Evolutionary conservation across 2,113 vertebrate species (phyloP).

Genomic region (Epinephelus lanceolatus): DNA sequence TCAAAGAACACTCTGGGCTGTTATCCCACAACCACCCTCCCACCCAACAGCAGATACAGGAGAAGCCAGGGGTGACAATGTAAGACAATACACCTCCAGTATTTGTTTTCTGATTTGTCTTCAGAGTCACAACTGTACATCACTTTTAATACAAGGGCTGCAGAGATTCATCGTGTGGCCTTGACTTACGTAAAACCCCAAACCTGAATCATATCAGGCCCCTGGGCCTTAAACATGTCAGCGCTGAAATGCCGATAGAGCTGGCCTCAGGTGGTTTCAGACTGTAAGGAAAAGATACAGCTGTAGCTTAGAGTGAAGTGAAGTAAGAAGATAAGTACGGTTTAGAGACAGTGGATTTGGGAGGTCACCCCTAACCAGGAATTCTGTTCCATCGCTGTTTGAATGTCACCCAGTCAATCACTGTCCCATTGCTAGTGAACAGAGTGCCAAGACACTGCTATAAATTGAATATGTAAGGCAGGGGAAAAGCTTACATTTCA

Average conservation of each 20-base stretch:
- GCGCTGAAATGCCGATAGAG: constrained; percentile 22
- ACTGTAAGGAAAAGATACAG: constrained; percentile 47
- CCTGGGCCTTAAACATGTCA: constrained; percentile 67
- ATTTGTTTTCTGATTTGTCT: constrained; percentile 58
- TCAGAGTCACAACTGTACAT: constrained; percentile 62
- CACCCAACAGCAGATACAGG: constrained; percentile 25
- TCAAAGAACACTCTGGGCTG: constrained; percentile 28
- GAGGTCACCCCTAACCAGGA: constrained; percentile 47
- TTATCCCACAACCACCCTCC: constrained; percentile 13
- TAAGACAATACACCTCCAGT: constrained; percentile 66
- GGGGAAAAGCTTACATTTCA: constrained; percentile 40
- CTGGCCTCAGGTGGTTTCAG: constrained; percentile 45
- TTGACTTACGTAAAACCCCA: constrained; percentile 55
- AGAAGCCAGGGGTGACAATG: constrained; percentile 48
- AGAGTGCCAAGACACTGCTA: not conserved
- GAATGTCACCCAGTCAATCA: constrained; percentile 51
- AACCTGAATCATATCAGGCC: constrained; percentile 60
- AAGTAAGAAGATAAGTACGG: constrained; percentile 44
- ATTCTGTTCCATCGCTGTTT: constrained; percentile 28
- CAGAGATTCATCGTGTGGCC: constrained; percentile 65
- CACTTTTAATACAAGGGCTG: constrained; percentile 63
- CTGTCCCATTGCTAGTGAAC: constrained; percentile 24
- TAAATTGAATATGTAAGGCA: constrained; percentile 37
- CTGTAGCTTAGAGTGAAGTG: constrained; percentile 37
- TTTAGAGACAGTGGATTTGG: constrained; percentile 31